phyloP scores from a whole-genome alignment of 2,113 vertebrate species.

The Ifrita kowaldi region DNA sequence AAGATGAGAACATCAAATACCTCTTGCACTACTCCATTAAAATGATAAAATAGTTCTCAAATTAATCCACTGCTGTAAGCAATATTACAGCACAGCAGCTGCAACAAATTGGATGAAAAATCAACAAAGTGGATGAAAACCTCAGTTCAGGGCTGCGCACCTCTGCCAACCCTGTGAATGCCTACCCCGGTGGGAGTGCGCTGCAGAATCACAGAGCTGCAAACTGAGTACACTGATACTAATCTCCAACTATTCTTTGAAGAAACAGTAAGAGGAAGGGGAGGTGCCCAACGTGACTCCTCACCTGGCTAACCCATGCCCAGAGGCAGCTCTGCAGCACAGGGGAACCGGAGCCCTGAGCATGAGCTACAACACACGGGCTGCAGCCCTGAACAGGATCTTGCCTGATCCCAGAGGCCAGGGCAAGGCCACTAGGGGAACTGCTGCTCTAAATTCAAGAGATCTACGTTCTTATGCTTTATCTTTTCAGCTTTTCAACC shows the following conservation, averaged over 20 bases:
- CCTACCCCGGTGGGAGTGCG: background rate
- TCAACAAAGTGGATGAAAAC: background rate
- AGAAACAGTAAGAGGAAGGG: background rate
- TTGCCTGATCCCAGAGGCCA: background rate
- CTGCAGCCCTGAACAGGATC: background rate
- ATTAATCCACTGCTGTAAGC: background rate
- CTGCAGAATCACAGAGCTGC: background rate
- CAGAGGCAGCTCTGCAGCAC: background rate
- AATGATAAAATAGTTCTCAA: background rate
- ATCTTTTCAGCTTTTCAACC: background rate
- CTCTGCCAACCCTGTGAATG: background rate
- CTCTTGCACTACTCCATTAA: background rate
- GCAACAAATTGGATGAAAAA: background rate
- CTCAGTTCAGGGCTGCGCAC: background rate
- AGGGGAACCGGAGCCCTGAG: accelerated
- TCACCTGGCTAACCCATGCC: background rate
- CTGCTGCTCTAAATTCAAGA: background rate
- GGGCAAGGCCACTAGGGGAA: background rate
- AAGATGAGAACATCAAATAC: background rate
- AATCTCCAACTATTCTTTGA: background rate
- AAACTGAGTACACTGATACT: background rate
- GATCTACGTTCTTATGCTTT: background rate
- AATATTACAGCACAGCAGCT: background rate
- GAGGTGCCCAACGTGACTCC: accelerated
- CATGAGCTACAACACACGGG: accelerated